phyloP scores from a whole-genome alignment of 2,797 vertebrate species.

The Enteromius viviparus region DNA sequence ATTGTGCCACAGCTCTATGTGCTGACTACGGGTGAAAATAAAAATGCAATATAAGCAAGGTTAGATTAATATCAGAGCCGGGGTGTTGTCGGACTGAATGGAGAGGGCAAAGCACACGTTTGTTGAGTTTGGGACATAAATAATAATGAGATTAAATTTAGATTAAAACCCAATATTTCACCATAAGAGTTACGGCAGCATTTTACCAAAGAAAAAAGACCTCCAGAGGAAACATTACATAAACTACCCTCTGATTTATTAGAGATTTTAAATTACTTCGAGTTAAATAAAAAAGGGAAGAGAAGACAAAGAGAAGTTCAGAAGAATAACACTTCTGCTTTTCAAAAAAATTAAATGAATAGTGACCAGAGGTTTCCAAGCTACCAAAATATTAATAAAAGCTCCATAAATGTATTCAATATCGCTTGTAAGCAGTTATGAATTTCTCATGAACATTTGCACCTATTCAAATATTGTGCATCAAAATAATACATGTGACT shows the following conservation, averaged over 20 bases:
- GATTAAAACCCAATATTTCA: neutral
- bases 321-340: neutral
- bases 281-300: too few relatives aligned
- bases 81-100: neutral
- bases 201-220: neutral
- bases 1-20: slow-evolving; percentile 20
- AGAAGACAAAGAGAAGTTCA: neutral
- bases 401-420: neutral
- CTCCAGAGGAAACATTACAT: neutral
- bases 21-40: slow-evolving; percentile 30
- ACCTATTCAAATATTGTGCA: neutral
- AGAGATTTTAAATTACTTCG: neutral
- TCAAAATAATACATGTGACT: neutral
- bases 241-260: neutral
- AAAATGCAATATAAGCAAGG: slow-evolving; percentile 42
- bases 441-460: neutral
- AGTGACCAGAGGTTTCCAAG: neutral
- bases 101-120: slow-evolving; percentile 15
- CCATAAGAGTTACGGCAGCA: neutral
- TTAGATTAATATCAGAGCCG: slow-evolving; percentile 22
- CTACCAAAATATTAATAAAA: neutral
- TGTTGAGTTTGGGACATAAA: slow-evolving; percentile 4
- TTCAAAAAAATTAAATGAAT: neutral
- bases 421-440: neutral
- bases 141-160: neutral